Conservation (phyloP, 2,797 vertebrate genomes). For the Austrolebias charrua region DNA sequence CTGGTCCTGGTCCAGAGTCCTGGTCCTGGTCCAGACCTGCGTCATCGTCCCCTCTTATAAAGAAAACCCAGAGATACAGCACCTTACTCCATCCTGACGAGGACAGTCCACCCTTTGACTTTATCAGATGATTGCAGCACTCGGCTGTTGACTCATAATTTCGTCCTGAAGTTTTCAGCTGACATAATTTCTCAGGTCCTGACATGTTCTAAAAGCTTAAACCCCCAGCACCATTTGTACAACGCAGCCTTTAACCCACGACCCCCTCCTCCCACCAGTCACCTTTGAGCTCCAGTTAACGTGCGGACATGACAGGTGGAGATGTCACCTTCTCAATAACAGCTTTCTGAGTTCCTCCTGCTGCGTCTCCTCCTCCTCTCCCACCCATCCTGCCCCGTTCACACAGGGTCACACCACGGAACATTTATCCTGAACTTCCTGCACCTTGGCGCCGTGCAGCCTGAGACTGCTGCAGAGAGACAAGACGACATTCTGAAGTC, state of each 20-base stretch:
- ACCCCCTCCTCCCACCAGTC: slow-evolving; percentile 32
- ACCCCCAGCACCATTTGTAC: not conserved
- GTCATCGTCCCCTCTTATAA: slow-evolving; percentile 14
- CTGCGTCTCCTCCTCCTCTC: slow-evolving; percentile 40
- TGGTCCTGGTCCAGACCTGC: too few relatives aligned
- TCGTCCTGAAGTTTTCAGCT: not conserved
- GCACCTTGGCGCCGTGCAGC: not conserved
- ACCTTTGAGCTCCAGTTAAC: slow-evolving; percentile 45
- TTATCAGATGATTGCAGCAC: too few relatives aligned
- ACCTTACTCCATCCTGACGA: too few relatives aligned
- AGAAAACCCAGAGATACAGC: not conserved
- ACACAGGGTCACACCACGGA: slow-evolving; percentile 42
- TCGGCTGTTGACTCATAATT: not conserved
- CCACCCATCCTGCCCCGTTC: slow-evolving; percentile 35
- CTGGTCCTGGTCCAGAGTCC: too few relatives aligned
- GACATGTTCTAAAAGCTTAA: slow-evolving; percentile 22
- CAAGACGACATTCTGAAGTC: slow-evolving; percentile 38
- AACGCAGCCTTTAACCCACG: slow-evolving; percentile 12
- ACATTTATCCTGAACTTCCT: slow-evolving; percentile 14
- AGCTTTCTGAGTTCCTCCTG: slow-evolving; percentile 39
- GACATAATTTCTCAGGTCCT: not conserved
- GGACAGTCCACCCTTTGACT: too few relatives aligned
- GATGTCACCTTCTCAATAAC: slow-evolving; percentile 51
- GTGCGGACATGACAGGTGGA: slow-evolving; percentile 48
- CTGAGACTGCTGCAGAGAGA: slow-evolving; percentile 10